These are phyloP conservation scores for Petromus typicus DNA, from an alignment of 2,113 vertebrate genomes.

Conservation along the genomic window DNA sequence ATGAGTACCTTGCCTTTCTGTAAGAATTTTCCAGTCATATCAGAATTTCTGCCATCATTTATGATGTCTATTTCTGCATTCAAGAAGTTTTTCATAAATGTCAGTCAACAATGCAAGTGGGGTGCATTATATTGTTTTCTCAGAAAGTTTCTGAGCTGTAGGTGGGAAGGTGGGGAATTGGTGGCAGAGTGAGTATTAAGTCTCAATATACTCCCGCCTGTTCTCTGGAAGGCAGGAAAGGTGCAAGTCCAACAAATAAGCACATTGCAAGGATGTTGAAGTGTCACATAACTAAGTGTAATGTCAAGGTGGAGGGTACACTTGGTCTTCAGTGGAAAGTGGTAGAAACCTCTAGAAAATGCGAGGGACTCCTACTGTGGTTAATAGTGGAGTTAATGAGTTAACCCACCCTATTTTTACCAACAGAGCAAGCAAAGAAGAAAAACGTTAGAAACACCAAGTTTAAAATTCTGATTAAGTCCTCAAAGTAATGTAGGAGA, in stretches of 20 bases:
- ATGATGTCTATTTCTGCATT: not conserved
- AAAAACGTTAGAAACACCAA: constrained; percentile 58
- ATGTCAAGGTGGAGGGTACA: not conserved
- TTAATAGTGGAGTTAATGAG: not conserved
- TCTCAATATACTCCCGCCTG: not conserved
- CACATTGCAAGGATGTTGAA: rapidly evolving
- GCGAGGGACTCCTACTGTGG: not conserved
- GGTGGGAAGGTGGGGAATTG: not conserved
- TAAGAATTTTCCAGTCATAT: not conserved
- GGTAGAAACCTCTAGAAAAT: not conserved
- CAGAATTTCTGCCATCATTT: not conserved
- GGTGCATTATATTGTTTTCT: not conserved
- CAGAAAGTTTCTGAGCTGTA: not conserved
- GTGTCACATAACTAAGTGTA: not conserved
- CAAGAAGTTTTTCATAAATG: not conserved
- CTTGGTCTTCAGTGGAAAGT: not conserved
- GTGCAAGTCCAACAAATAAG: not conserved
- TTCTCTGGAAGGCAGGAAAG: not conserved
- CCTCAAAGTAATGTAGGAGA: constrained; percentile 52
- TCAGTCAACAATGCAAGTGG: not conserved
- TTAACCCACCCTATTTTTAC: not conserved
- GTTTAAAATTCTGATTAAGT: constrained; percentile 71
- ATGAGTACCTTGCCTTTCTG: not conserved
- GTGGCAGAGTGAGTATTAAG: rapidly evolving
- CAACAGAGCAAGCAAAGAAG: constrained; percentile 14